Conservation (phyloP, 1,140 invertebrate species). For the Choristoneura fumiferana region DNA sequence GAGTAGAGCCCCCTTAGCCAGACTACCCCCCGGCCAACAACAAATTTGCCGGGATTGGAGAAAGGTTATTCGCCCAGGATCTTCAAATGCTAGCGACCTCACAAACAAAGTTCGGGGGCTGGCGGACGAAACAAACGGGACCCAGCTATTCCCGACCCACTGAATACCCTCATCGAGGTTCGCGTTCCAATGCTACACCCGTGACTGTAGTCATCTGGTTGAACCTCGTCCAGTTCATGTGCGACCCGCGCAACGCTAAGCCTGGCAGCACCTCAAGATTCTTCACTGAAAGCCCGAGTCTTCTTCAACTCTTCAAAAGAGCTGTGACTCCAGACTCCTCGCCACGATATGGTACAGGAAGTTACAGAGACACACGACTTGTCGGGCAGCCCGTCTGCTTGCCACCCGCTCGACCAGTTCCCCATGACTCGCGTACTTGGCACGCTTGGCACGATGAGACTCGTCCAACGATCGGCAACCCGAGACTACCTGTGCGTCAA, state of each 20-base stretch:
- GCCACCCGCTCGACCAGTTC: neutral
- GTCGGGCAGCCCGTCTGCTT: neutral
- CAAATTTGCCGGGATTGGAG: neutral
- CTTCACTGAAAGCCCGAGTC: neutral
- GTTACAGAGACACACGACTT: neutral
- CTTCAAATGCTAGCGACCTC: neutral
- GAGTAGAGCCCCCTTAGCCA: neutral
- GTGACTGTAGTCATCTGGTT: conserved; percentile 20
- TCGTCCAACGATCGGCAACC: no score
- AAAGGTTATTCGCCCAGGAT: neutral
- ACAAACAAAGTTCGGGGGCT: no score
- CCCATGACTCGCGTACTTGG: neutral
- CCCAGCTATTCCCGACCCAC: neutral
- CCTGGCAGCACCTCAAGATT: neutral
- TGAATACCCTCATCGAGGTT: neutral
- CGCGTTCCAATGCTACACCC: neutral
- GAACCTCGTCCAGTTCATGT: conserved; percentile 25
- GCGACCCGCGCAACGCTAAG: conserved; percentile 18
- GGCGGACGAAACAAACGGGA: no score
- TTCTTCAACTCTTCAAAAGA: conserved; percentile 22
- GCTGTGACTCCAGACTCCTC: conserved; percentile 24
- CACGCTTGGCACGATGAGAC: neutral
- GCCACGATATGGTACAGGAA: conserved; percentile 26
- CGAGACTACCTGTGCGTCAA: conserved; percentile 12
- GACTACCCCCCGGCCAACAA: neutral